Conservation (phyloP, 1,140 invertebrate species). For the Episyrphus balteatus region DNA sequence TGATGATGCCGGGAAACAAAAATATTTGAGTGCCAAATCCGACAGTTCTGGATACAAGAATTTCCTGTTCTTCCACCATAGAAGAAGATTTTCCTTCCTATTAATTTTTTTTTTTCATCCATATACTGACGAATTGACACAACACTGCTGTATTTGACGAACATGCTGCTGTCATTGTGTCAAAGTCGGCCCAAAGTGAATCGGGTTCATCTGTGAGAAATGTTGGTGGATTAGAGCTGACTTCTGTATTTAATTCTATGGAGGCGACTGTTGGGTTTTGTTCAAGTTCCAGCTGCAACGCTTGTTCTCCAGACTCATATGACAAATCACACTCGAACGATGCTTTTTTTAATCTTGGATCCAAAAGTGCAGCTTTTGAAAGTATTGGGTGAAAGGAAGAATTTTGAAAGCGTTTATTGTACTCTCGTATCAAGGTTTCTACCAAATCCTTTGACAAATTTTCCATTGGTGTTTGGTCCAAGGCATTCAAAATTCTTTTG, state of each 20-base stretch:
- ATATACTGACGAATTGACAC: conserved; percentile 21
- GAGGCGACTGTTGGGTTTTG: background rate
- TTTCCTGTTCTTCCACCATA: conserved; percentile 19
- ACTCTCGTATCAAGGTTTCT: background rate
- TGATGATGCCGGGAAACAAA: conserved; percentile 29
- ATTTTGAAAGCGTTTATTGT: background rate
- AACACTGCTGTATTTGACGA: conserved; percentile 12
- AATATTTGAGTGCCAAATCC: conserved; percentile 24
- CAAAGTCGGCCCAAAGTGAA: too few species aligned
- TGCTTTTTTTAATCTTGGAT: too few species aligned
- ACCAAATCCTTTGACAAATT: too few species aligned
- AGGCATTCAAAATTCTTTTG: background rate
- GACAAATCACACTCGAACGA: too few species aligned
- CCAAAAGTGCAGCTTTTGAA: background rate
- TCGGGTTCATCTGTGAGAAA: too few species aligned
- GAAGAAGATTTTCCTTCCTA: conserved; percentile 20
- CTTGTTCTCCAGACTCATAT: too few species aligned
- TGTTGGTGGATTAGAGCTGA: too few species aligned
- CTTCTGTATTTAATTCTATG: too few species aligned
- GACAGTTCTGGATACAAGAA: conserved; percentile 21
- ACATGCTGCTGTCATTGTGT: too few species aligned
- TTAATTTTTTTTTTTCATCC: conserved; percentile 16
- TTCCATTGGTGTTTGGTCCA: background rate
- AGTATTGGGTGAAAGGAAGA: background rate
- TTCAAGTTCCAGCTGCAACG: background rate